Conservation (phyloP, 1,140 invertebrate species). For the Helicorthomorpha holstii region DNA sequence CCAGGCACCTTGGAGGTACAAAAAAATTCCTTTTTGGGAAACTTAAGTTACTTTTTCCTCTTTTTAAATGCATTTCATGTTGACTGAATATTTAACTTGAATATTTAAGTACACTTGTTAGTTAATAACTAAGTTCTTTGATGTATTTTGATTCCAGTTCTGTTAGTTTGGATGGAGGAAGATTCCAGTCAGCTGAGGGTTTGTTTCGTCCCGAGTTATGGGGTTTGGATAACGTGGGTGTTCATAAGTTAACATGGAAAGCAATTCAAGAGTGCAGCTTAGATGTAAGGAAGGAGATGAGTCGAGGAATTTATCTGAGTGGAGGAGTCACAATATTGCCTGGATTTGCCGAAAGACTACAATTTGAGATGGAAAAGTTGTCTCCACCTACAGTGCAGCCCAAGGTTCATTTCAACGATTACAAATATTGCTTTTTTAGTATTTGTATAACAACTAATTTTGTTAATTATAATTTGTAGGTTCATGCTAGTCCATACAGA, state of each 20-base stretch:
- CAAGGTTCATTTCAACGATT: slow-evolving; percentile 27
- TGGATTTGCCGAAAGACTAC: slow-evolving; percentile 39
- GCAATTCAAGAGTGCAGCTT: slow-evolving; percentile 38
- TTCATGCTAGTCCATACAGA: slow-evolving; percentile 37
- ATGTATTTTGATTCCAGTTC: slow-evolving; percentile 12
- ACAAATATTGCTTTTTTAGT: neutral
- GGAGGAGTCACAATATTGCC: slow-evolving; percentile 41
- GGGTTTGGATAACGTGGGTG: slow-evolving; percentile 38
- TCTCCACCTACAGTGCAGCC: slow-evolving; percentile 37
- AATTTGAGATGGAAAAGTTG: slow-evolving; percentile 36
- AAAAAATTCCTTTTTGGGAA: slow-evolving; percentile 4
- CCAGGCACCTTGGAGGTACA: slow-evolving; percentile 18
- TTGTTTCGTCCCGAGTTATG: slow-evolving; percentile 42
- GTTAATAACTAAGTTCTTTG: neutral
- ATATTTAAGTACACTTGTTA: neutral
- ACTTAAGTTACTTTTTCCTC: neutral
- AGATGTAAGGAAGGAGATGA: slow-evolving; percentile 35
- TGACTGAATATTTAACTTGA: neutral
- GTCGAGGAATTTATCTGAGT: slow-evolving; percentile 26
- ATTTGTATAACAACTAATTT: neutral
- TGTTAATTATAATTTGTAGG: slow-evolving; percentile 21
- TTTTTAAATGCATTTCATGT: neutral
- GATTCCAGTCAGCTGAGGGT: slow-evolving; percentile 39
- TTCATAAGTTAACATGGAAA: slow-evolving; percentile 39
- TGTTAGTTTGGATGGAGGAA: slow-evolving; percentile 24